phyloP scores from a whole-genome alignment of 2,888 invertebrate species.

The Philaethria dido region DNA sequence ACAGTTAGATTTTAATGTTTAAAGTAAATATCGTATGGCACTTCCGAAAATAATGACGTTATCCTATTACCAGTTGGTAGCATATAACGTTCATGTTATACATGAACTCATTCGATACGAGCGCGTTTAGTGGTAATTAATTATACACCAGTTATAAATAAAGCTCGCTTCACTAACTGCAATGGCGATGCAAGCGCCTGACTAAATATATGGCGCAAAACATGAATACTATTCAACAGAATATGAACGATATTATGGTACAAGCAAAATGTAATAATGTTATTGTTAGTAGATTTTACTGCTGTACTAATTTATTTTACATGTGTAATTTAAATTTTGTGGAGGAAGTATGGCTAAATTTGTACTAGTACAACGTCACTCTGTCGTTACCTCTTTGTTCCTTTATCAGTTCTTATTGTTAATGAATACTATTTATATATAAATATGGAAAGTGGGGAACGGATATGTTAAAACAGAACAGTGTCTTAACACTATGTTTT shows the following conservation, averaged over 20 bases:
- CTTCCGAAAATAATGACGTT: background rate
- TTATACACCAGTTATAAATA: conserved; percentile 20
- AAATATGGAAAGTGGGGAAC: too few relatives aligned
- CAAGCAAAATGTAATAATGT: background rate
- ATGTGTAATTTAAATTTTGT: background rate
- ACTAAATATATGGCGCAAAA: conserved; percentile 19
- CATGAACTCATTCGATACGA: conserved; percentile 4
- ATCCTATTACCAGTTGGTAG: background rate
- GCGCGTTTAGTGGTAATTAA: conserved; percentile 15
- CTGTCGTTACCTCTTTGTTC: too few relatives aligned
- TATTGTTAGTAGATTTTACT: background rate
- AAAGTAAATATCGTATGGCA: background rate
- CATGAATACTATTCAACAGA: conserved; percentile 10
- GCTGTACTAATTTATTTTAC: background rate
- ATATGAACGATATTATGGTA: background rate
- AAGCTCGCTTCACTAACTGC: conserved; percentile 9
- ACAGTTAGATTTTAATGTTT: background rate
- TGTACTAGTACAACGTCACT: too few relatives aligned
- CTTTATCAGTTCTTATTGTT: too few relatives aligned
- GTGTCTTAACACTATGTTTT: too few relatives aligned
- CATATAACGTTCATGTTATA: conserved; percentile 2
- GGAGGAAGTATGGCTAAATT: too few relatives aligned
- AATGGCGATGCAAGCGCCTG: conserved; percentile 21
- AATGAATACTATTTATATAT: too few relatives aligned
- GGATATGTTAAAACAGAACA: too few relatives aligned